A percentile compares a stretch with the other conserved stretches of the same genome.
Conservation (phyloP, 2,113 vertebrate species). For the Hypomesus transpacificus region DNA sequence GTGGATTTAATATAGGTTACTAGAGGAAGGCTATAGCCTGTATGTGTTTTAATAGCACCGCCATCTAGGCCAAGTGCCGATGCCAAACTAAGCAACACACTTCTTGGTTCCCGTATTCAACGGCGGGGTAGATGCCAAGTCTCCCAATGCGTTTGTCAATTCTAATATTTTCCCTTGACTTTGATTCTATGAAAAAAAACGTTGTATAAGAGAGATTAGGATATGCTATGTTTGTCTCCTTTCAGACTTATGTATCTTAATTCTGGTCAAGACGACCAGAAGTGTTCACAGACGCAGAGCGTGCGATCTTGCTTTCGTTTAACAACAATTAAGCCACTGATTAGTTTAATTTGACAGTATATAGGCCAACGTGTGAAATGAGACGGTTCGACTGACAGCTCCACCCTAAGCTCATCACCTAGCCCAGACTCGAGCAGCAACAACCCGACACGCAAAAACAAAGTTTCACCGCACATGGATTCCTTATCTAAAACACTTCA, state of each 20-base stretch:
- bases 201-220: not conserved
- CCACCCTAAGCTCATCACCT: conserved; percentile 15
- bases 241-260: not conserved
- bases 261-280: too few species aligned
- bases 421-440: not conserved
- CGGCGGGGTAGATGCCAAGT: conserved; percentile 36
- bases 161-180: conserved; percentile 42
- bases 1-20: conserved; percentile 36
- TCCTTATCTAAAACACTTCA: conserved; percentile 60
- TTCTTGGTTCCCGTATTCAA: conserved; percentile 44
- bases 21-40: conserved; percentile 35
- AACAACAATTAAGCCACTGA: not conserved
- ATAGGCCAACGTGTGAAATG: conserved; percentile 25
- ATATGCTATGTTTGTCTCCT: not conserved
- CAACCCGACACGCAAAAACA: conserved; percentile 29
- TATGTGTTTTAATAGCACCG: conserved; percentile 42
- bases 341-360: conserved; percentile 14
- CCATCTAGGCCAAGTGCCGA: conserved; percentile 27
- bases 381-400: conserved; percentile 21
- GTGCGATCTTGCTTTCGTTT: not conserved
- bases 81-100: conserved; percentile 63
- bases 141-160: conserved; percentile 53
- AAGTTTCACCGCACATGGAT: conserved; percentile 32
- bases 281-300: too few species aligned
- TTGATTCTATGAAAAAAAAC: conserved; percentile 15